Percentiles rank a stretch among this genome's conserved stretches.
These are phyloP conservation scores for Cataglyphis cursor DNA, from an alignment of 2,888 invertebrate genomes.

Conservation along the genomic window DNA sequence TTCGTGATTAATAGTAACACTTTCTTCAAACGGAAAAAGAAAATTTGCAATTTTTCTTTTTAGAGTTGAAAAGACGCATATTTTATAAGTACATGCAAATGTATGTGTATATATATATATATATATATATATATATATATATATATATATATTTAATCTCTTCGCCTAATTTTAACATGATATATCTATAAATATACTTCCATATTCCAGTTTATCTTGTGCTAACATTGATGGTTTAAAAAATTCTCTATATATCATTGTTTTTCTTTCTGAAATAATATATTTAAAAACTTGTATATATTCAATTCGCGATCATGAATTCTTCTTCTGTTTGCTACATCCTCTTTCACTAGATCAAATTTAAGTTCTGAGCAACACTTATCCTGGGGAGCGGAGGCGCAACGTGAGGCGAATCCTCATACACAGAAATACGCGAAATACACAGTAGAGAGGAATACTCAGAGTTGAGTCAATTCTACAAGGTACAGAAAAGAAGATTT, in stretches of 20 bases:
- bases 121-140: too few species aligned
- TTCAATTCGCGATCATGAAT: conserved; percentile 33
- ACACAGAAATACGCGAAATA: conserved; percentile 37
- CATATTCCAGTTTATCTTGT: background rate
- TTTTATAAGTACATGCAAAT: background rate
- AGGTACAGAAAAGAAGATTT: conserved; percentile 49
- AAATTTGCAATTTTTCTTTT: background rate
- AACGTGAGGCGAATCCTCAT: conserved; percentile 47
- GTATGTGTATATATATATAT: too few species aligned
- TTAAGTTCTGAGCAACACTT: conserved; percentile 46
- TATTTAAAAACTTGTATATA: conserved; percentile 3
- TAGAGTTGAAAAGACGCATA: background rate
- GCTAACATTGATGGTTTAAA: background rate
- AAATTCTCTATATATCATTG: background rate
- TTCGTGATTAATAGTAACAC: background rate
- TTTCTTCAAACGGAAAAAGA: background rate
- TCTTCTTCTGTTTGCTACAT: conserved; percentile 23
- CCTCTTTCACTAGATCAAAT: conserved; percentile 40
- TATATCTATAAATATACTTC: background rate
- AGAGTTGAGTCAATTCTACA: conserved; percentile 39
- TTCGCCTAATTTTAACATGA: conserved; percentile 4
- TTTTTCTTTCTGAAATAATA: background rate
- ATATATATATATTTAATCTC: background rate
- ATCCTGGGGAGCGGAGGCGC: conserved; percentile 34
- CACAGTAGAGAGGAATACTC: conserved; percentile 34